Conservation (phyloP, 2,797 vertebrate species). For the Tolypeutes matacus region DNA sequence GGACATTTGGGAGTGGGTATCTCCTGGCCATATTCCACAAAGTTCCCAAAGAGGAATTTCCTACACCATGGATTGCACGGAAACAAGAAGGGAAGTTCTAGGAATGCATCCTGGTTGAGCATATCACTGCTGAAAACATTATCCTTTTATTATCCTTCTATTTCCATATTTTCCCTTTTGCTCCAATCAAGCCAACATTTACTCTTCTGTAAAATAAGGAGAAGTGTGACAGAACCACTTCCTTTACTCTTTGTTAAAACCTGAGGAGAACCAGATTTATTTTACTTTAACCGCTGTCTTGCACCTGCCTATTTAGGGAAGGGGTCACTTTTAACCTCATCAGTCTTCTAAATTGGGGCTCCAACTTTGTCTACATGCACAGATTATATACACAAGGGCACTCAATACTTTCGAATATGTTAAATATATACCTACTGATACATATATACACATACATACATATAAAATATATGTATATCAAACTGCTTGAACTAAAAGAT, state of each 20-base stretch:
- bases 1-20: neutral
- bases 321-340: too few species aligned
- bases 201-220: neutral
- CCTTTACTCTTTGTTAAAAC: neutral
- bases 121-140: neutral
- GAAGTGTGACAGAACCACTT: neutral
- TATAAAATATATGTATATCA: neutral
- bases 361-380: neutral
- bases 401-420: neutral
- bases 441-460: neutral
- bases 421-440: neutral
- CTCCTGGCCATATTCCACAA: neutral
- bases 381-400: neutral
- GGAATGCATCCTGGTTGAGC: neutral
- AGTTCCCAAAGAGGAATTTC: neutral
- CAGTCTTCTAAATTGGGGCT: neutral
- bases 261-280: neutral
- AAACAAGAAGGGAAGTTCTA: neutral
- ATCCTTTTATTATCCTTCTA: neutral
- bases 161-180: neutral
- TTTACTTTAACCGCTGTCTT: neutral
- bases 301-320: neutral
- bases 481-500: neutral
- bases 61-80: rapidly evolving
- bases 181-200: neutral